Evolutionary conservation across 2,113 vertebrate genomes (phyloP).

Genomic region (Labeo rohita): DNA sequence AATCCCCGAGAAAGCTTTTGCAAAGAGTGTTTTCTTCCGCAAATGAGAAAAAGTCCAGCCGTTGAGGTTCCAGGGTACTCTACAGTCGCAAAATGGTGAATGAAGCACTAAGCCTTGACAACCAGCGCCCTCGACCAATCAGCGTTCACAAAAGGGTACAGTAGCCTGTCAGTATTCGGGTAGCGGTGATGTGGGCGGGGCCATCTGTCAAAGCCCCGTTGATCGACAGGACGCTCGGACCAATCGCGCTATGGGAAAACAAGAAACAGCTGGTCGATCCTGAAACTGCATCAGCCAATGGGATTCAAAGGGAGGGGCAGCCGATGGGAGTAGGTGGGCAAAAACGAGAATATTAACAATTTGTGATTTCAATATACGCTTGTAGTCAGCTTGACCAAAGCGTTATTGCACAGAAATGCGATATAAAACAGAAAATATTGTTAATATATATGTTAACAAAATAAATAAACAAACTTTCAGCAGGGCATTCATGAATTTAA

Average conservation of each 20-base stretch:
- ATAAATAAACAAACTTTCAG: background rate
- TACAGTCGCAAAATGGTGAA: constrained; percentile 99
- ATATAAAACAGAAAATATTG: background rate
- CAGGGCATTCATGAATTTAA: background rate
- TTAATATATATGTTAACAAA: background rate
- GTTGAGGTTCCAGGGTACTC: constrained; percentile 82
- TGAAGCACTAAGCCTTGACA: constrained; percentile 89
- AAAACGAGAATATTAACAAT: constrained; percentile 42
- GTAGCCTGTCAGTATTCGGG: constrained; percentile 73
- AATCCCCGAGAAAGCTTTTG: constrained; percentile 64
- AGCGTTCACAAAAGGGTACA: constrained; percentile 69
- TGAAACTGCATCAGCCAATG: constrained; percentile 78
- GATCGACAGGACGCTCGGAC: constrained; percentile 63
- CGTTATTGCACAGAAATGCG: background rate
- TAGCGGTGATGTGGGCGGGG: constrained; percentile 56
- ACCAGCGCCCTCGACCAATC: constrained; percentile 84
- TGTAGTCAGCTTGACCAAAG: background rate
- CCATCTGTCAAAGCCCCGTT: constrained; percentile 61
- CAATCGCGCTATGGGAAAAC: constrained; percentile 79
- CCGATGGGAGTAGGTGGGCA: constrained; percentile 62
- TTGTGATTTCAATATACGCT: background rate
- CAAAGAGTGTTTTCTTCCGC: constrained; percentile 70
- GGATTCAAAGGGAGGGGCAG: constrained; percentile 57
- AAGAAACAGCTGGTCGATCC: constrained; percentile 81
- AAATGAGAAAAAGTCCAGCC: constrained; percentile 76